A percentile compares a stretch with the other conserved stretches of the same genome.
These are phyloP conservation scores for Chromis chromis DNA, from an alignment of 2,797 vertebrate genomes.

Conservation along the genomic window DNA sequence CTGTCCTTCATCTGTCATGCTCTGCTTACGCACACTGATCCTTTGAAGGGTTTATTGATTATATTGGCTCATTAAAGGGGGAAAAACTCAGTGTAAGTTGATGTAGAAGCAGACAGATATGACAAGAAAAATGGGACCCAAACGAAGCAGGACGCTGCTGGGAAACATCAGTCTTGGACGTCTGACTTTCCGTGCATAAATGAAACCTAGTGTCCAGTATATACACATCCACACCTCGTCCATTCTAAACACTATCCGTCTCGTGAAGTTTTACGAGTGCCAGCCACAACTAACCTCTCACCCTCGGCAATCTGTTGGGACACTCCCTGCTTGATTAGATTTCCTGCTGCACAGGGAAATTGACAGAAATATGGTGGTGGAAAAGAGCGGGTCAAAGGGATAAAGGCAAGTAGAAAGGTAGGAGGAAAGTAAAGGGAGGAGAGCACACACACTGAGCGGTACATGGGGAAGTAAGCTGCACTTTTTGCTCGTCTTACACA, in stretches of 20 bases:
- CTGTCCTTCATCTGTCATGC: too few relatives aligned
- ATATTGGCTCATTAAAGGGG: neutral
- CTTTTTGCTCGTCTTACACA: constrained; percentile 10
- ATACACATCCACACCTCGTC: constrained; percentile 14
- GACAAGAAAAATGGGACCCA: neutral
- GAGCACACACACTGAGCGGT: too few relatives aligned
- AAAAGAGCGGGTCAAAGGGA: constrained; percentile 45
- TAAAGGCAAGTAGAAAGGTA: constrained; percentile 1
- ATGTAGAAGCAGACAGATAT: neutral
- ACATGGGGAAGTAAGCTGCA: constrained; percentile 33
- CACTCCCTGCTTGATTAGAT: constrained; percentile 73
- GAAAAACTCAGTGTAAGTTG: neutral
- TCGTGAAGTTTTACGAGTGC: constrained; percentile 33
- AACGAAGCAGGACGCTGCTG: neutral
- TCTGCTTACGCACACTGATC: neutral
- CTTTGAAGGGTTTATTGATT: constrained; percentile 1
- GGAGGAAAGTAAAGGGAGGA: constrained; percentile 5
- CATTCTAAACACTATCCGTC: constrained; percentile 5
- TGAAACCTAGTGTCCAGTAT: constrained; percentile 11
- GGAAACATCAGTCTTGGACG: neutral
- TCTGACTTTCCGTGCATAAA: constrained; percentile 7
- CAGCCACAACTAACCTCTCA: constrained; percentile 54
- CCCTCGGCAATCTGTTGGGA: constrained; percentile 40
- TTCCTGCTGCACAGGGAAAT: constrained; percentile 60
- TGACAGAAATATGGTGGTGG: constrained; percentile 38